Base-by-base conservation (phyloP, 2,888 invertebrate genomes). In the Dermolepida albohirtum region DNA sequence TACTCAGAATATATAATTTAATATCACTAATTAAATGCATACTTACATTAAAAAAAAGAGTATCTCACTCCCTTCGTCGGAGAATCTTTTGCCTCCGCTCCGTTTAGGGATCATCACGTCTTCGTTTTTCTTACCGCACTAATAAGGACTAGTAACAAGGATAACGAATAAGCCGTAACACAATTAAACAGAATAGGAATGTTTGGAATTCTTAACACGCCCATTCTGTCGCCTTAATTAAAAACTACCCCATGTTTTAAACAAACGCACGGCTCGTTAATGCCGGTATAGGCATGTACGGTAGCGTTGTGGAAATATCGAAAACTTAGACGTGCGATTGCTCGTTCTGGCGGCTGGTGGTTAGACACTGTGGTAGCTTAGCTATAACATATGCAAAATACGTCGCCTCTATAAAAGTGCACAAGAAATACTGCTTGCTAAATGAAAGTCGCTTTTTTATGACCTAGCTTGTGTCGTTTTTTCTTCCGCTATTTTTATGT, bases 171-270 rank as follows among this genome's bases (percentile, higher is more conserved):
- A 73, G 73, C 68, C 77, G 78, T 78, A 78, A 77, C 77, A 78
- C 80, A 80, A 81, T 81, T 81, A 81, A 79, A 70, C 73, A 68
- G 76, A 74, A 75, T 75, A 76, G 81, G 82, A 81, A 83, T 82
- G 80, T 77, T 74, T 76, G 80, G 82, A 81, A 83, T 83, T 82
- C 83, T 83, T 82, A 81, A 81, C 81, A 82, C 78, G 79, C 78
- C 78, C 81, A 78, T 81, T 80, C 79, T 80, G 81, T 81, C 80
- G 80, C 82, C 82, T 83, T 83, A 83, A 83, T 83, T 83, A 83
- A 83, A 83, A 83, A 82, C 79, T 80, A 80, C 80, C 79, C 78
- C 77, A 78, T 76, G 78, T 77, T 77, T 73, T 70, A 73, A 71
- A 66, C 71, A 74, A 75, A 70, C 66, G 78, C 68, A 74, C 79